Evolutionary conservation across 2,888 invertebrate genomes (phyloP), one percentile per base, ranked within the genome.

Genomic region (Pyrrhosoma nymphula): DNA sequence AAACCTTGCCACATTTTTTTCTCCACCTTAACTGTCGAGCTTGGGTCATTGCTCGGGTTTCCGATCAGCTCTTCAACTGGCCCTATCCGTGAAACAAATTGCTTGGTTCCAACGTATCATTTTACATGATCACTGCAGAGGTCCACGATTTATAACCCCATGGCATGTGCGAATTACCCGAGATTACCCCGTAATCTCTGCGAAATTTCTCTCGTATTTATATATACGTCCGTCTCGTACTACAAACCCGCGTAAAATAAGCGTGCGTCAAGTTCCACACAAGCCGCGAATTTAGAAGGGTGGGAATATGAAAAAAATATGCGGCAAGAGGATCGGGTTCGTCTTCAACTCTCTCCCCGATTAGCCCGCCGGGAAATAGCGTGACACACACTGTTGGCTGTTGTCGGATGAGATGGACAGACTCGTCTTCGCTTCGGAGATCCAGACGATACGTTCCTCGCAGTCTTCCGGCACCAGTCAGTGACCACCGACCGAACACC

Each of bases 91-190:
- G 69, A 35, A 35, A 82, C 18, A 82, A 82, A 82, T 82, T 10
- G 82, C 82, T 82, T 35, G 82, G 35, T 82, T 30, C 82, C 35
- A 82, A 82, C 82, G 82, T 82, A 82, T 82, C 82, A 82, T 82
- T 82, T 82, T 26, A 60, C 82, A 12, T 14, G 82, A 82, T 82
- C 82, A 35, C n/a, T 35, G 82, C 82, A 30, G 82, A 30, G 30
- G 35, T 3, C 23, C 1, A 16, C 30, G 82, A 82, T 82, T 82
- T 82, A 82, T 82, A 82, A 18, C 82, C 35, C 82, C 82, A 18
- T 82, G 82, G 82, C 82, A 82, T 82, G 82, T 35, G 82, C 82
- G 82, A 82, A 82, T 35, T 82, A 30, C 35, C 14, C 16, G 35
- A 82, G 82, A 82, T 82, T 82, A 82, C 82, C 35, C 82, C 82